Conservation (phyloP, 2,113 vertebrate genomes). For the Paracanthobrama guichenoti region DNA sequence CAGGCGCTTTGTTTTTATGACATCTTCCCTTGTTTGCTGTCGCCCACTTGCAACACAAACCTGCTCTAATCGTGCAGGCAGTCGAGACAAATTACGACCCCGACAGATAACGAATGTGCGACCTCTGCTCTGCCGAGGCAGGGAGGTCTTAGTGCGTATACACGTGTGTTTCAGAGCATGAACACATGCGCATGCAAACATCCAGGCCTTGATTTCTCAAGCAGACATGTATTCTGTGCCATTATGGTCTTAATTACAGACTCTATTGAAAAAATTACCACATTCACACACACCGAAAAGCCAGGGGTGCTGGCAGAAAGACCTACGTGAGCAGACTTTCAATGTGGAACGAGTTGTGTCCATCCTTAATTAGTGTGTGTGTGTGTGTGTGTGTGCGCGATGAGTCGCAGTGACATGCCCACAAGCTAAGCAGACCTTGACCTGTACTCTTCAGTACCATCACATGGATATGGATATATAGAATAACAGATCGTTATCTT, state of each 20-base stretch:
- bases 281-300: slow-evolving; percentile 11
- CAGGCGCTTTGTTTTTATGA: not conserved
- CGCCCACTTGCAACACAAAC: not conserved
- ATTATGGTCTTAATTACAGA: slow-evolving; percentile 36
- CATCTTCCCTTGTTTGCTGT: slow-evolving; percentile 8
- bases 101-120: slow-evolving; percentile 42
- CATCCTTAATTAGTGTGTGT: slow-evolving; percentile 36
- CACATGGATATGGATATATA: not conserved
- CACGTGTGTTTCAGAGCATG: not conserved
- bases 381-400: not conserved
- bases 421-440: slow-evolving; percentile 24
- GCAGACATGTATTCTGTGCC: slow-evolving; percentile 12
- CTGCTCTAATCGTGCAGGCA: slow-evolving; percentile 13
- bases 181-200: not conserved
- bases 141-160: not conserved
- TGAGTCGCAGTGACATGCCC: not conserved
- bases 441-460: not conserved
- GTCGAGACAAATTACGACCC: slow-evolving; percentile 40
- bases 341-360: not conserved
- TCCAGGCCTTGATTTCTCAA: not conserved
- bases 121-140: slow-evolving; percentile 31
- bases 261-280: slow-evolving; percentile 32
- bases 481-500: slow-evolving; percentile 24
- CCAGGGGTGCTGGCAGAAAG: slow-evolving; percentile 1
- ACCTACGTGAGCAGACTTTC: slow-evolving; percentile 32